Evolutionary conservation across 2,888 invertebrate species (phyloP), one percentile per base, ranked within the genome.

Genomic region (Diplazon laetatorius): DNA sequence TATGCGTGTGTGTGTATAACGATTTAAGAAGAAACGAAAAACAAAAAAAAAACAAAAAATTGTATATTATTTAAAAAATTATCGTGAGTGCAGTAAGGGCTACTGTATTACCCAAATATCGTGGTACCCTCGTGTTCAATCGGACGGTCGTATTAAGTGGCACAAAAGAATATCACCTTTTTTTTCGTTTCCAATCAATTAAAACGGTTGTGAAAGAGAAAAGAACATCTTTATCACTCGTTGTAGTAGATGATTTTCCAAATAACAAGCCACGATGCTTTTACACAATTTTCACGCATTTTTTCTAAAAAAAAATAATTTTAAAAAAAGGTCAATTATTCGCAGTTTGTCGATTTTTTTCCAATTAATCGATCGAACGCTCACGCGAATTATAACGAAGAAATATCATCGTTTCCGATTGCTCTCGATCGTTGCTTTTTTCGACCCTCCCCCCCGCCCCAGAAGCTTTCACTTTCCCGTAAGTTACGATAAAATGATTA

Each of bases 51-150:
- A 70, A 86, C 85, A 80, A 80, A 86, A 86, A 84, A 30, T 30
- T 88, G 86, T 88, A 89, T 87, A 89, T 89, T 89, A 90, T 87
- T 90, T 87, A 87, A 85, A n/a, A 52, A 83, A 85, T 85, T 78
- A 71, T 65, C 52, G 85, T 80, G 86, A 85, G 83, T 86, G 86
- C 84, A 84, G 85, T 83, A 88, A 89, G 87, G 86, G 86, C 87
- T 86, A 84, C 88, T 87, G 88, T 86, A 89, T 89, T 89, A 85
- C 85, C 88, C 86, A 85, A 81, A 87, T 85, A 86, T 6, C 86
- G 84, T 82, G 84, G 87, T 85, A 87, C 85, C 81, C 81, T 81
- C 75, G 85, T 85, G 85, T 88, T 87, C 86, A 86, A 85, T 86
- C 78, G 82, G 81, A 87, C 83, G 77, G 82, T 84, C 84, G 84